Base-by-base conservation (phyloP, 2,797 vertebrate species). In the Catharus ustulatus region DNA sequence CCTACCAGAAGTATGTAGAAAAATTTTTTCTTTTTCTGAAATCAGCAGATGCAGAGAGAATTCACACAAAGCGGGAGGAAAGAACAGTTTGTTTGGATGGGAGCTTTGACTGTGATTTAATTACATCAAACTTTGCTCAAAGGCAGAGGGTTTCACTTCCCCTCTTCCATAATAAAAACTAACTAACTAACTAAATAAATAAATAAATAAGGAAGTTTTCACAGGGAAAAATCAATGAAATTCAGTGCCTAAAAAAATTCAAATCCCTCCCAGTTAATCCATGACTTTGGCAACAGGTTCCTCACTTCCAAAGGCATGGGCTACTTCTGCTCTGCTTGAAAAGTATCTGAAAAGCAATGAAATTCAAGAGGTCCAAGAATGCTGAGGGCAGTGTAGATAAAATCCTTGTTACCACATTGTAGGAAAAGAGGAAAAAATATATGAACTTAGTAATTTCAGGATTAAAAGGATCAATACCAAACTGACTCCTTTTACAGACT, bases 331-430 rank as follows among this genome's bases (percentile, higher is more conserved):
- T 74, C 48, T 36, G 9, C 23, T 54, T 78, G 9, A 38, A 72
- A 88, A 85, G 18, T 48, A 32, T 17, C 11, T 36, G 16, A 15
- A 24, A 51, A 77, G 24, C 11, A 61, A 9, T 22, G 21, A 68
- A 63, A 63, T 11, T 42, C 13, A 22, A 34, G 19, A 72, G 8
- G 15, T 27, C 19, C 11, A 14, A 57, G 22, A 48, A 61, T 68
- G 13, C n/a, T 71, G 24, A 43, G 22, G 26, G 22, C 5, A 42
- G 6, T 54, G 58, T 2, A 58, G 10, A 34, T 32, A 85, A 74
- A 79, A 75, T 42, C 10, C 15, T 45, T 82, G 0, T 17, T 55
- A 62, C 7, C 4, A 0, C 2, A 3, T 15, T 24, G 3, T 3
- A 73, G 22, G 13, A 75, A 63, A 59, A 55, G 7, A 75, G 10